These are phyloP conservation scores for Drosophila greeni DNA, from an alignment of 2,888 invertebrate species.

Conservation along the genomic window DNA sequence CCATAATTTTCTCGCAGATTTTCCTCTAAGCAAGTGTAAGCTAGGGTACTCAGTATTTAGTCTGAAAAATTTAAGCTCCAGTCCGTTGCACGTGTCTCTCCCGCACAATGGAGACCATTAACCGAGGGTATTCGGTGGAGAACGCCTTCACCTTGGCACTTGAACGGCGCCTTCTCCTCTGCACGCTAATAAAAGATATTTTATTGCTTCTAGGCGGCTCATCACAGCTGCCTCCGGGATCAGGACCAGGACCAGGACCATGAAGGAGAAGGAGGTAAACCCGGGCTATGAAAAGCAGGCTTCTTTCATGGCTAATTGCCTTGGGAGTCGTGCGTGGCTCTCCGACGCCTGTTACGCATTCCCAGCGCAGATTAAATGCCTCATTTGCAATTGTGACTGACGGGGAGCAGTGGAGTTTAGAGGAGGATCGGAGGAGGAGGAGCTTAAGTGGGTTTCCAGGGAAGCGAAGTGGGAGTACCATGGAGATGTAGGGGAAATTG, in stretches of 20 bases:
- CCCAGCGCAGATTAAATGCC: constrained; percentile 34
- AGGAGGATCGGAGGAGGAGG: not conserved
- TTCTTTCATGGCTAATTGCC: constrained; percentile 56
- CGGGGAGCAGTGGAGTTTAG: constrained; percentile 5
- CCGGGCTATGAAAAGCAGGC: constrained; percentile 16
- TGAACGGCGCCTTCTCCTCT: constrained; percentile 6
- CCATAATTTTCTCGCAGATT: not conserved
- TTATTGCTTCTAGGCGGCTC: constrained; percentile 76
- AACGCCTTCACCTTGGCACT: constrained; percentile 33
- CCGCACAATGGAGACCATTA: constrained; percentile 25
- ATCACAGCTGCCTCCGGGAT: constrained; percentile 54
- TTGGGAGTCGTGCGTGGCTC: constrained; percentile 60
- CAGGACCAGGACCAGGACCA: constrained; percentile 53
- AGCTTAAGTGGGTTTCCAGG: constrained; percentile 1
- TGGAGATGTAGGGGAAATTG: constrained; percentile 53
- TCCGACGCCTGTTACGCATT: constrained; percentile 29
- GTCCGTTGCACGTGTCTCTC: constrained; percentile 60
- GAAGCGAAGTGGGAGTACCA: constrained; percentile 26
- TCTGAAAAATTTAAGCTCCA: constrained; percentile 6
- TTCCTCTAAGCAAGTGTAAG: not conserved
- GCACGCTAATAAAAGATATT: constrained; percentile 75
- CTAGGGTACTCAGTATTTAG: constrained; percentile 14
- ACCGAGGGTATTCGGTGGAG: not conserved
- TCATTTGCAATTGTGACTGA: constrained; percentile 47
- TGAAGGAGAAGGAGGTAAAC: constrained; percentile 1